phyloP scores from a whole-genome alignment of 1,140 invertebrate species.

The Bombus breviceps region DNA sequence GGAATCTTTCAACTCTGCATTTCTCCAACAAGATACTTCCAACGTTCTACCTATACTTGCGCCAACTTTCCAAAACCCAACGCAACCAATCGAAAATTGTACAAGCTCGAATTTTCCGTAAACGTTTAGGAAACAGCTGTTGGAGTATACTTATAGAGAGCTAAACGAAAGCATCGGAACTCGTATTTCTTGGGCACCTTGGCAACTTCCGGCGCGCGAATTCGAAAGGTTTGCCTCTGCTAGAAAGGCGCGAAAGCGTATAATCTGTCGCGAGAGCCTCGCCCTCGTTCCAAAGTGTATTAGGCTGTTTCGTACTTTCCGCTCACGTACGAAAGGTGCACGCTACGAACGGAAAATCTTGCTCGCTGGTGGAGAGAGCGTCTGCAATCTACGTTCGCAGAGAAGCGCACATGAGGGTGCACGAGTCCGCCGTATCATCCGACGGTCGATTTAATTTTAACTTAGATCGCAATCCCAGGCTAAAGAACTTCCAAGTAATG shows the following conservation, averaged over 20 bases:
- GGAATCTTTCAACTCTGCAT: too few relatives aligned
- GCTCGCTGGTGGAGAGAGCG: conserved; percentile 5
- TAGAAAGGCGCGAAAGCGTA: background rate
- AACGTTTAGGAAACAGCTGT: background rate
- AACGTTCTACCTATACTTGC: too few relatives aligned
- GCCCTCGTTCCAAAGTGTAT: conserved; percentile 29
- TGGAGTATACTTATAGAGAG: background rate
- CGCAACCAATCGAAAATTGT: background rate
- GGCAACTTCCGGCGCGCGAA: background rate
- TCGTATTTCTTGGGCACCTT: background rate
- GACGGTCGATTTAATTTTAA: conserved; percentile 63
- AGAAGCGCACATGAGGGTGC: background rate
- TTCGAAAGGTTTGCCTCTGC: background rate
- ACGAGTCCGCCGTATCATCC: conserved; percentile 37
- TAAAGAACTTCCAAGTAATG: conserved; percentile 20
- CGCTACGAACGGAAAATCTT: conserved; percentile 43
- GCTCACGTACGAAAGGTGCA: conserved; percentile 49
- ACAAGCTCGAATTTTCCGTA: background rate
- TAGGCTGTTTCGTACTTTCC: conserved; percentile 50
- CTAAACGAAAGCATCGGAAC: background rate
- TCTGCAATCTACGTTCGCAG: background rate
- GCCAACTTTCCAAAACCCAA: background rate
- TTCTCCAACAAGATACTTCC: background rate
- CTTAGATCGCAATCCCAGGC: conserved; percentile 48
- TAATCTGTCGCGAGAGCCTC: background rate